These are phyloP conservation scores for Botia kubotai DNA, from an alignment of 2,797 vertebrate species.

Conservation along the genomic window DNA sequence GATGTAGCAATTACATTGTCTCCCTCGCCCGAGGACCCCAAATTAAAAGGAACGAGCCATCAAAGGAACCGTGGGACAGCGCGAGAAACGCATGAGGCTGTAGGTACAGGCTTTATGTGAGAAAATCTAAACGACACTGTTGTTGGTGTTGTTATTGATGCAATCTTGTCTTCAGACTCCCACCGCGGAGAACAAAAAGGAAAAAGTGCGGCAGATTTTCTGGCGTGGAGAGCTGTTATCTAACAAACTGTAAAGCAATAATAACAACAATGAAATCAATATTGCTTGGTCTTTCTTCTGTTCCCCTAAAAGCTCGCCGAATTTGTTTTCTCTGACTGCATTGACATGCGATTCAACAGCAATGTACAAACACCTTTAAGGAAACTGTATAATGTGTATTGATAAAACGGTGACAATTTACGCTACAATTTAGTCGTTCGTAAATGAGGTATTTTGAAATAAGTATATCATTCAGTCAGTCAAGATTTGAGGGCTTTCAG, in stretches of 20 bases:
- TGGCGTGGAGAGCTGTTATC: constrained; percentile 27
- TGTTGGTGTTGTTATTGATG: constrained; percentile 47
- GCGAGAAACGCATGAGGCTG: not conserved
- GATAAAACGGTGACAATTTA: not conserved
- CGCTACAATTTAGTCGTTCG: not conserved
- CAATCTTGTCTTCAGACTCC: constrained; percentile 36
- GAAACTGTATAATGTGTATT: constrained; percentile 6
- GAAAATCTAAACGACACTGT: constrained; percentile 24
- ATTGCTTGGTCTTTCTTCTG: constrained; percentile 6
- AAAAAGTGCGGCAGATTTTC: constrained; percentile 21
- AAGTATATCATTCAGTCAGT: not conserved
- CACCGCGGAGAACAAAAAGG: constrained; percentile 30
- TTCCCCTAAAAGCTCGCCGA: not conserved
- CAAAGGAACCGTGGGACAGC: constrained; percentile 23
- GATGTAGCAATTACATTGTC: constrained; percentile 49
- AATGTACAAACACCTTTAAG: not conserved
- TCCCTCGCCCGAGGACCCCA: constrained; percentile 38
- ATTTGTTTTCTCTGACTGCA: constrained; percentile 13
- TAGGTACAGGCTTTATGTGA: constrained; percentile 22
- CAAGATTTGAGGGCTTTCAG: not conserved
- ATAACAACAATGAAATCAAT: constrained; percentile 37
- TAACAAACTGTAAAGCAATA: constrained; percentile 33
- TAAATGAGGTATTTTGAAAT: not conserved
- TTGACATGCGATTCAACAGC: no score
- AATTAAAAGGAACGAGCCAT: constrained; percentile 51